phyloP scores from a whole-genome alignment of 2,113 vertebrate species.

The Spea multiplicata region DNA sequence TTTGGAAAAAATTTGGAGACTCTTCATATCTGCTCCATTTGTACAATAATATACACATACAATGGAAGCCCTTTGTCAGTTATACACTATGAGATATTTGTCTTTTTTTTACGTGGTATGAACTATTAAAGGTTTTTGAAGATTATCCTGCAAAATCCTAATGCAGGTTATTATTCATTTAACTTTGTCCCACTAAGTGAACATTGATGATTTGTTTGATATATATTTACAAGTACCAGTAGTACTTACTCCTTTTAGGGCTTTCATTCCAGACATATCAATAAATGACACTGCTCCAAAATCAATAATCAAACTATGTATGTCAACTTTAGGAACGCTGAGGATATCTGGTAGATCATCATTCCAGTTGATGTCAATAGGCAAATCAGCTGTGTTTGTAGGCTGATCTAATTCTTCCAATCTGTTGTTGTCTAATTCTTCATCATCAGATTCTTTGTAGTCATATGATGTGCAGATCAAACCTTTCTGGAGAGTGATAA shows the following conservation, averaged over 20 bases:
- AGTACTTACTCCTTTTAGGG: conserved; percentile 57
- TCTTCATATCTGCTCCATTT: too few relatives aligned
- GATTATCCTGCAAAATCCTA: too few relatives aligned
- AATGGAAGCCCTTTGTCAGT: too few relatives aligned
- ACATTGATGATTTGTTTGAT: too few relatives aligned
- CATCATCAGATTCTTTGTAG: conserved; percentile 64
- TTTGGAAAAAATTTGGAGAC: too few relatives aligned
- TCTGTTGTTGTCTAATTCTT: conserved; percentile 72
- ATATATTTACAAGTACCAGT: too few relatives aligned
- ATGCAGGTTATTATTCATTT: too few relatives aligned
- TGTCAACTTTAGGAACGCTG: conserved; percentile 71
- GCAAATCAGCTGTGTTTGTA: conserved; percentile 71
- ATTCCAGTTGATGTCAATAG: conserved; percentile 80
- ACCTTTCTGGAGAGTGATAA: conserved; percentile 69
- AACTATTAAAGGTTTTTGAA: too few relatives aligned
- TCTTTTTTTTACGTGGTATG: too few relatives aligned
- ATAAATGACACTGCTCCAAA: conserved; percentile 92
- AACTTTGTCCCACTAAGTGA: too few relatives aligned
- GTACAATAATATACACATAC: too few relatives aligned
- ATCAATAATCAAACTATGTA: conserved; percentile 89
- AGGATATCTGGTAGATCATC: conserved; percentile 73
- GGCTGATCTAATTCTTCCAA: conserved; percentile 82
- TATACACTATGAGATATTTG: too few relatives aligned
- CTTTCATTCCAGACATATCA: conserved; percentile 84
- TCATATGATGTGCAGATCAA: conserved; percentile 60